Conservation (phyloP, 2,888 invertebrate genomes). For the Phalera bucephala region DNA sequence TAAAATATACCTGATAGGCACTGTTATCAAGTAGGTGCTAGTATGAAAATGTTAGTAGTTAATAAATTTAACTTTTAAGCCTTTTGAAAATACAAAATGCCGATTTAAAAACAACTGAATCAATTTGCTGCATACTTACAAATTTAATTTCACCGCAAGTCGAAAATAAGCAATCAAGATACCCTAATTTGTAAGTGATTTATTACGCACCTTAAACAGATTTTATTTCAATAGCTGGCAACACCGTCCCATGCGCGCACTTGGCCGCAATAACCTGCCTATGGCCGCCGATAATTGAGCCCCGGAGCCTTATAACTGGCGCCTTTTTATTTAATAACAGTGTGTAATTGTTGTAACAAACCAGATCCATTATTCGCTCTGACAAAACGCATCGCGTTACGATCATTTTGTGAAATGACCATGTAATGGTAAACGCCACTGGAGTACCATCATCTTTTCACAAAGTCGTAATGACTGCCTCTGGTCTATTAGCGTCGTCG, state of each 20-base stretch:
- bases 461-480: too few species aligned
- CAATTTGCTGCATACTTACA: neutral
- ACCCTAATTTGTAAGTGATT: constrained; percentile 1
- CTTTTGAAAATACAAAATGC: too few species aligned
- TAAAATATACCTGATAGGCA: too few species aligned
- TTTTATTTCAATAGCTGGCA: constrained; percentile 19
- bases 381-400: too few species aligned
- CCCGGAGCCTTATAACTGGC: constrained; percentile 64
- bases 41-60: too few species aligned
- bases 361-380: too few species aligned
- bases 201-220: constrained; percentile 5
- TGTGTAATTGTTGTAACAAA: constrained; percentile 38
- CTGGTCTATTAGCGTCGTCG: too few species aligned
- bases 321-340: constrained; percentile 65
- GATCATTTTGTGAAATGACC: too few species aligned
- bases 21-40: too few species aligned
- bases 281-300: constrained; percentile 52
- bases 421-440: too few species aligned
- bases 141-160: constrained; percentile 2
- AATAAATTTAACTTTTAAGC: neutral
- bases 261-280: constrained; percentile 49
- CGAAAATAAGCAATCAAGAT: neutral
- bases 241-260: constrained; percentile 30
- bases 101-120: neutral
- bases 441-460: too few species aligned